These are phyloP conservation scores for Andrena praecox DNA, from an alignment of 2,888 invertebrate genomes.

Conservation along the genomic window DNA sequence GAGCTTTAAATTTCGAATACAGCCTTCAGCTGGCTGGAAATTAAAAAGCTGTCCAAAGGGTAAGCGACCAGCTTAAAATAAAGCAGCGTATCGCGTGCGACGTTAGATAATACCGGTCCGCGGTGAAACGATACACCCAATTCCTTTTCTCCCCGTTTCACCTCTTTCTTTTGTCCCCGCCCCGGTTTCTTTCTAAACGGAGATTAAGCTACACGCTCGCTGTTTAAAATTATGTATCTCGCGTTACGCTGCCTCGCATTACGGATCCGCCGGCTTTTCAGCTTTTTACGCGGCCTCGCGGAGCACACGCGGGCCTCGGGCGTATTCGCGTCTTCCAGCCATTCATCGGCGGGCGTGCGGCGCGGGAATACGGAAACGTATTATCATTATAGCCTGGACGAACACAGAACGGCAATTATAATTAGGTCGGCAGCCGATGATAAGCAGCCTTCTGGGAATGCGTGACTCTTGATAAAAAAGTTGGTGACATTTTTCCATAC, in stretches of 20 bases:
- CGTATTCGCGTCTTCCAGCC: conserved; percentile 39
- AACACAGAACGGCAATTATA: conserved; percentile 72
- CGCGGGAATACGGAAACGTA: conserved; percentile 65
- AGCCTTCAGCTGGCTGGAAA: conserved; percentile 26
- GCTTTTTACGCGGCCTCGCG: conserved; percentile 6
- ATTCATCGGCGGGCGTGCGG: conserved; percentile 45
- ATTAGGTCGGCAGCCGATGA: conserved; percentile 70
- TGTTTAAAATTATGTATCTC: conserved; percentile 56
- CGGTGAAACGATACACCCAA: conserved; percentile 47
- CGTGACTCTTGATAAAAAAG: conserved; percentile 69
- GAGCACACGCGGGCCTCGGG: neutral
- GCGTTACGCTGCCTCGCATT: conserved; percentile 29
- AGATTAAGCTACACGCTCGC: conserved; percentile 39
- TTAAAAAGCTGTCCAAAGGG: conserved; percentile 56
- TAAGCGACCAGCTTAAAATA: conserved; percentile 50
- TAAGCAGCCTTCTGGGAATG: conserved; percentile 70
- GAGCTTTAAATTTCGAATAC: neutral
- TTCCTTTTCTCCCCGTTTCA: conserved; percentile 35
- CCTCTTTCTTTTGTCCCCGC: neutral
- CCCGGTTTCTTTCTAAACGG: conserved; percentile 9
- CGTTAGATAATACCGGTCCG: conserved; percentile 45
- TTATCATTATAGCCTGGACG: conserved; percentile 66
- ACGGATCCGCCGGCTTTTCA: conserved; percentile 25
- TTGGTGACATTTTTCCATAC: conserved; percentile 65
- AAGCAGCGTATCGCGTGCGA: conserved; percentile 55